Conservation (phyloP, 2,113 vertebrate genomes). For the Mola mola region DNA sequence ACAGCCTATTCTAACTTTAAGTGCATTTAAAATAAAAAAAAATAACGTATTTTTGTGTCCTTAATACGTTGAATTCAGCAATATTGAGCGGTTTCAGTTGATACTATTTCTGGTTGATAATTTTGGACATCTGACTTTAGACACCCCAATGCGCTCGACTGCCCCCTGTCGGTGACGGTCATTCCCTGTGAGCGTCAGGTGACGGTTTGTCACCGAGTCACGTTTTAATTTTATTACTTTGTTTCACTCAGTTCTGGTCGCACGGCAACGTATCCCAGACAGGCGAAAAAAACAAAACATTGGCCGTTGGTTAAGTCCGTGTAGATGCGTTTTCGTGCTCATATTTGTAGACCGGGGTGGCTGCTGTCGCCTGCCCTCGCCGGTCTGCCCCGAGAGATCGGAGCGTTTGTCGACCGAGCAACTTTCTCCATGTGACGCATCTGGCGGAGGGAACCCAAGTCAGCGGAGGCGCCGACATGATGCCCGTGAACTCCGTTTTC, state of each 20-base stretch:
- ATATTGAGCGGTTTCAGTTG: too few species aligned
- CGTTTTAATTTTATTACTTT: too few species aligned
- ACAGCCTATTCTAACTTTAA: too few species aligned
- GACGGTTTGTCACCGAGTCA: too few species aligned
- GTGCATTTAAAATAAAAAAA: too few species aligned
- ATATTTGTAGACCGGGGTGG: constrained; percentile 57
- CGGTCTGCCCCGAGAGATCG: constrained; percentile 53
- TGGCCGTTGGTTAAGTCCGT: neutral
- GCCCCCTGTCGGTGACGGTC: too few species aligned
- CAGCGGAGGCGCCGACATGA: constrained; percentile 19
- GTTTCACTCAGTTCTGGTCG: constrained; percentile 6
- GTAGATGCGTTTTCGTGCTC: neutral
- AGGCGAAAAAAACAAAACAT: neutral
- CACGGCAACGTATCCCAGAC: neutral
- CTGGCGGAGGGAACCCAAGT: constrained; percentile 33
- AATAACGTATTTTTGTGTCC: too few species aligned
- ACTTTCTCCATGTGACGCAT: constrained; percentile 76
- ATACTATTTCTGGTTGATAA: too few species aligned
- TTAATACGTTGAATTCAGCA: too few species aligned
- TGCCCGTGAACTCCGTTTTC: neutral
- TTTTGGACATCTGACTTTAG: too few species aligned
- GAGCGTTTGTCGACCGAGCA: constrained; percentile 63
- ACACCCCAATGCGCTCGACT: too few species aligned
- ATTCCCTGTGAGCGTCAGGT: too few species aligned
- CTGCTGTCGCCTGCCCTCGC: constrained; percentile 63